A percentile compares a stretch with the other conserved stretches of the same genome.
These are phyloP conservation scores for Lycocerus yunnanus DNA, from an alignment of 2,888 invertebrate genomes.

Conservation along the genomic window DNA sequence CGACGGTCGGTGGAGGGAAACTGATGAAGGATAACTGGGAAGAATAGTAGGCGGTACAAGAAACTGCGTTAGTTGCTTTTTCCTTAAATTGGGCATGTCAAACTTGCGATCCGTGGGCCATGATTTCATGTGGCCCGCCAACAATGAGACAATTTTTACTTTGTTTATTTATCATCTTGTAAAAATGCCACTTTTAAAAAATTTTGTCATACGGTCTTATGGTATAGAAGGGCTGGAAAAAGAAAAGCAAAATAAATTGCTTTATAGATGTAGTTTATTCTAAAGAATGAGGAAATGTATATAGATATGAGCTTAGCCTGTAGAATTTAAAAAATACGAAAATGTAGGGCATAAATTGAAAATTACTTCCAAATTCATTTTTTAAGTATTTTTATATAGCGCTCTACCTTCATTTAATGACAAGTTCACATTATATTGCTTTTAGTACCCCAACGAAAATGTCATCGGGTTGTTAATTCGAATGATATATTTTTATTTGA, in stretches of 20 bases:
- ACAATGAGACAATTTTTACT: too few relatives aligned
- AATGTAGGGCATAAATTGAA: not conserved
- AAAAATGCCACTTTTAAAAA: too few relatives aligned
- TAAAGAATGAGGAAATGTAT: not conserved
- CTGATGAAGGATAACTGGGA: not conserved
- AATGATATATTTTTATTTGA: not conserved
- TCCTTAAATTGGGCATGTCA: not conserved
- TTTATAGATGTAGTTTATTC: not conserved
- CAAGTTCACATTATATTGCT: not conserved
- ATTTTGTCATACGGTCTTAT: too few relatives aligned
- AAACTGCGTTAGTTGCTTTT: not conserved
- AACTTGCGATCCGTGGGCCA: not conserved
- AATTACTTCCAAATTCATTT: not conserved
- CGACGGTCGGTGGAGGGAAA: not conserved
- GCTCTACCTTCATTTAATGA: not conserved
- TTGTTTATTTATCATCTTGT: not conserved
- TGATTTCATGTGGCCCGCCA: not conserved
- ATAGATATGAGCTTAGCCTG: too few relatives aligned
- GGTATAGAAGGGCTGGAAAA: too few relatives aligned
- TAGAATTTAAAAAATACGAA: not conserved
- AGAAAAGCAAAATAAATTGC: not conserved
- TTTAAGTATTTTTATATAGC: not conserved
- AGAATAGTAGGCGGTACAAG: not conserved
- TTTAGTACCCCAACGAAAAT: not conserved
- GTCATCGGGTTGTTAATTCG: not conserved